Conservation (phyloP, 2,797 vertebrate species). For the Notolabrus celidotus region DNA sequence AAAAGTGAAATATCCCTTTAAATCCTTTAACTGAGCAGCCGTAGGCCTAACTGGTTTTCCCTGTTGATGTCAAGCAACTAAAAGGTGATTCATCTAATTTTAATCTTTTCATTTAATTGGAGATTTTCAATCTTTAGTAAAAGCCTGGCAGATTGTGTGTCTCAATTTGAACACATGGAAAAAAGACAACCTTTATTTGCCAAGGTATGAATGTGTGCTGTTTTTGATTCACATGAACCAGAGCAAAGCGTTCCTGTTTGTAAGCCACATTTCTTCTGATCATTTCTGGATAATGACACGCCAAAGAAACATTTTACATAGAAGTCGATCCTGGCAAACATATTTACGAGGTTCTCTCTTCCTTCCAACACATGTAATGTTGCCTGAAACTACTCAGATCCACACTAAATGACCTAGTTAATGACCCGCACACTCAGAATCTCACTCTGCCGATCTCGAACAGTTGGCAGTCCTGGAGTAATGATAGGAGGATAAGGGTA, state of each 20-base stretch:
- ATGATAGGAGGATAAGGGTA: constrained; percentile 39
- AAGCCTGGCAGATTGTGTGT: neutral
- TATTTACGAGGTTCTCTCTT: neutral
- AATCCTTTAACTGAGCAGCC: too few species aligned
- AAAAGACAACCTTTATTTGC: too few species aligned
- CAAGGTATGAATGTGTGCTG: too few species aligned
- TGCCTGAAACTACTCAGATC: constrained; percentile 19
- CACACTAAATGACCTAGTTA: constrained; percentile 30
- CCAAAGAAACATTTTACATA: neutral
- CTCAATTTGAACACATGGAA: too few species aligned
- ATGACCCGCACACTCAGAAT: constrained; percentile 9
- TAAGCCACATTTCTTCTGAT: constrained; percentile 6
- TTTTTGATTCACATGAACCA: too few species aligned
- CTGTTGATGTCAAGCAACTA: too few species aligned
- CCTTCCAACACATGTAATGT: constrained; percentile 15
- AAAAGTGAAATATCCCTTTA: too few species aligned
- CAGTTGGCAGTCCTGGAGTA: constrained; percentile 36
- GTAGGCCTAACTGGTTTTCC: too few species aligned
- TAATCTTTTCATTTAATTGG: neutral
- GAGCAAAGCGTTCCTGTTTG: neutral
- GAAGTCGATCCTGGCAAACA: neutral
- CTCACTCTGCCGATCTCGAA: constrained; percentile 7
- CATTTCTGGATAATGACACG: neutral
- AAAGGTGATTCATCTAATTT: too few species aligned
- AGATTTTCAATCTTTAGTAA: too few species aligned